These are phyloP conservation scores for Sebastolobus alascanus DNA, from an alignment of 2,797 vertebrate species.

Conservation along the genomic window DNA sequence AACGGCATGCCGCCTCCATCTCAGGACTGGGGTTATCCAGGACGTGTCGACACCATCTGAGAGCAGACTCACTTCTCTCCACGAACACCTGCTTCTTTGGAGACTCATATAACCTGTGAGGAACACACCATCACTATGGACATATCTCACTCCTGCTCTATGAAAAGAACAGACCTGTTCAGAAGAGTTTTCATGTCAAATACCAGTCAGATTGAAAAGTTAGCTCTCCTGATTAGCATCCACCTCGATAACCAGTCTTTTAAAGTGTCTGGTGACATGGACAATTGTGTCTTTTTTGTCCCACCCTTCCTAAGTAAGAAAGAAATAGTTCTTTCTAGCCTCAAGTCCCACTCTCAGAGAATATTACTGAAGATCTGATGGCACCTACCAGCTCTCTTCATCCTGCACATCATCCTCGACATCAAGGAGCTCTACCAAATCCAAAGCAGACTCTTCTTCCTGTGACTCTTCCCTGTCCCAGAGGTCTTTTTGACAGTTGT, in stretches of 20 bases:
- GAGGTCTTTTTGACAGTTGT: slow-evolving; percentile 35
- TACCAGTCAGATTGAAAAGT: neutral
- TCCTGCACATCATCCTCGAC: slow-evolving; percentile 59
- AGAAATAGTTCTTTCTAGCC: neutral
- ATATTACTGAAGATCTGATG: neutral
- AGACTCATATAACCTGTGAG: slow-evolving; percentile 74
- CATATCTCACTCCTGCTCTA: neutral
- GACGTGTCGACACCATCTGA: slow-evolving; percentile 87
- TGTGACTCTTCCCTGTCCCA: slow-evolving; percentile 45
- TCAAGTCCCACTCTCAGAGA: neutral
- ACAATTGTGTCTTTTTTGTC: neutral
- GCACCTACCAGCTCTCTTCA: slow-evolving; percentile 79
- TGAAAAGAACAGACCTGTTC: neutral
- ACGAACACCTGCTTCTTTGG: slow-evolving; percentile 65
- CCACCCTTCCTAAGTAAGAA: neutral
- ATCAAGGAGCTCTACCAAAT: slow-evolving; percentile 75
- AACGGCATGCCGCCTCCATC: slow-evolving; percentile 84
- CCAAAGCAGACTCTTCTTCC: slow-evolving; percentile 69
- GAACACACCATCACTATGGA: neutral
- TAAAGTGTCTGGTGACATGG: neutral
- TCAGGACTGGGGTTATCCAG: slow-evolving; percentile 88
- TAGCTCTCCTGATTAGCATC: neutral
- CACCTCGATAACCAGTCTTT: neutral
- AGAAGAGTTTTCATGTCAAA: neutral
- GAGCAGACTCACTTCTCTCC: slow-evolving; percentile 76